phyloP scores from a whole-genome alignment of 2,113 vertebrate species.

The Muscicapa adusta region DNA sequence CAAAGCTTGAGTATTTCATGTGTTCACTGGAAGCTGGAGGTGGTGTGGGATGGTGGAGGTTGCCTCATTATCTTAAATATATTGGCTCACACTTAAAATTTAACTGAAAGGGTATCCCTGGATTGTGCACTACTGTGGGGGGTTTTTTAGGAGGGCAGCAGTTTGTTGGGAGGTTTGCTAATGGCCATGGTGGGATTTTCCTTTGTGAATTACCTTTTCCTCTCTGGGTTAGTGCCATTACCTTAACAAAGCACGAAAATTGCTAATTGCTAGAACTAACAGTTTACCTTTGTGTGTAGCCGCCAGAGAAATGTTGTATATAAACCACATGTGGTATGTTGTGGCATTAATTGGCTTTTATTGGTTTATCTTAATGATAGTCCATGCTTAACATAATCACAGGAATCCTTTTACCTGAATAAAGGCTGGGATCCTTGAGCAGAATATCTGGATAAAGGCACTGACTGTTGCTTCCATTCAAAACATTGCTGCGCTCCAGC shows the following conservation, averaged over 20 bases:
- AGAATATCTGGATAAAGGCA: not conserved
- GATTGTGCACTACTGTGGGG: not conserved
- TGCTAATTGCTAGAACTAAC: not conserved
- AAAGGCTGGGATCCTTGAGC: not conserved
- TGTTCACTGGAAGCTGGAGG: not conserved
- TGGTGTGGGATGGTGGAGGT: not conserved
- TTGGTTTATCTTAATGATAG: not conserved
- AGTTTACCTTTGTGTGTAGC: not conserved
- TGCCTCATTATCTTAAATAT: not conserved
- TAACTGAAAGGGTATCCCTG: not conserved
- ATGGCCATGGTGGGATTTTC: not conserved
- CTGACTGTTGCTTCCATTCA: not conserved
- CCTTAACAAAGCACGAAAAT: not conserved
- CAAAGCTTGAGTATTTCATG: not conserved
- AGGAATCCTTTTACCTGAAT: not conserved
- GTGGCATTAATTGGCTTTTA: slow-evolving; percentile 9
- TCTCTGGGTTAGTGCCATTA: not conserved
- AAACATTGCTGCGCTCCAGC: not conserved
- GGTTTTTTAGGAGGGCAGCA: not conserved
- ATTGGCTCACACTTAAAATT: not conserved
- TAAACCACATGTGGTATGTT: not conserved
- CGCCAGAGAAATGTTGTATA: not conserved
- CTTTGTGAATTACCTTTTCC: not conserved
- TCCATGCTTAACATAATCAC: fast-evolving
- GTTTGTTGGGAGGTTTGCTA: not conserved